Evolutionary conservation across 2,888 invertebrate genomes (phyloP).

Genomic region (Eurytoma californica): DNA sequence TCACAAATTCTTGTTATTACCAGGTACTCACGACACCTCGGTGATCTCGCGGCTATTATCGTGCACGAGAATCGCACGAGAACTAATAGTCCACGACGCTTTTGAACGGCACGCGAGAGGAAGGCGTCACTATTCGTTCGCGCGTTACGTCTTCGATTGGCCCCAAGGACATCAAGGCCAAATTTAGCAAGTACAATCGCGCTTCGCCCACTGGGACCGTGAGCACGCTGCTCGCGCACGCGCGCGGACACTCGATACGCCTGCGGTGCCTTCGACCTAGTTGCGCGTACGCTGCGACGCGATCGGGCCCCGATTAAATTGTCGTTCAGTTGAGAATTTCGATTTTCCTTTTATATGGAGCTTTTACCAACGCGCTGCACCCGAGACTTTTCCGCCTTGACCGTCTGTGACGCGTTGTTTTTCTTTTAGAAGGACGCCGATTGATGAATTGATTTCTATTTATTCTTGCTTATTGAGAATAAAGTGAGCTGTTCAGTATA

Average conservation of each 20-base stretch:
- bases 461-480: neutral
- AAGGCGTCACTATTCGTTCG: neutral
- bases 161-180: slow-evolving; percentile 43
- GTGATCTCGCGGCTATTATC: too few species aligned
- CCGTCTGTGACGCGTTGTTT: neutral
- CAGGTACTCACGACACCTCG: too few species aligned
- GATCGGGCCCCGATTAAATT: slow-evolving; percentile 36
- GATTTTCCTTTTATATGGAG: slow-evolving; percentile 1
- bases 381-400: neutral
- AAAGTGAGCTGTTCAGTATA: too few species aligned
- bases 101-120: too few species aligned
- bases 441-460: neutral
- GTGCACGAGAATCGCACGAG: too few species aligned
- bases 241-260: slow-evolving; percentile 42
- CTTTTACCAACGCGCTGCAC: neutral
- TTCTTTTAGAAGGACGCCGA: neutral
- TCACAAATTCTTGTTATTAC: too few species aligned
- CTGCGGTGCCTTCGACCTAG: slow-evolving; percentile 44
- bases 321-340: slow-evolving; percentile 36
- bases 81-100: too few species aligned
- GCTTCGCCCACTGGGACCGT: neutral
- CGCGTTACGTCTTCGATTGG: neutral
- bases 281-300: slow-evolving; percentile 1
- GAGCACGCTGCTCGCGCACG: neutral
- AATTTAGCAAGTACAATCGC: slow-evolving; percentile 50